Base-by-base conservation (phyloP, 2,113 vertebrate species). In the Prunella fulvescens region DNA sequence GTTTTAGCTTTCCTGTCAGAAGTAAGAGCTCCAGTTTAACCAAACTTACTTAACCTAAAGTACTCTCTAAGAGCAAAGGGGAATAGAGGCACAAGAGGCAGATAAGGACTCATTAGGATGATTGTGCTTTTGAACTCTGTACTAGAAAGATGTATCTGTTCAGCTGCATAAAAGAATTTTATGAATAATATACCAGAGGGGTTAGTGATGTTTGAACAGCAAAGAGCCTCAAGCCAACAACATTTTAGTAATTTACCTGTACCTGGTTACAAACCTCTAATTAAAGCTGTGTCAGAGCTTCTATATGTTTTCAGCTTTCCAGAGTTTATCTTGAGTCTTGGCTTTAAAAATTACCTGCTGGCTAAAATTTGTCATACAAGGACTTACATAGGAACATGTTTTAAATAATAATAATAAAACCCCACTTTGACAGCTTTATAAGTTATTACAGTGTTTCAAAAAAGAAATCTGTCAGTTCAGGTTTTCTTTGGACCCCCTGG, bases 381-480 rank as follows among this genome's bases (percentile, higher is more conserved):
- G 69, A 76, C 73, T 93, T 87, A 81, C n/a, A 78, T 7, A 72
- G n/a, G 53, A 88, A 35, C 20, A 24, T 50, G 19, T 86, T 93
- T 83, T 78, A 94, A 95, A 90, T 94, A 93, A 90, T 39, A 92
- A 86, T 35, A 91, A 92, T 74, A 84, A 91, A 80, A 26, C 14
- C 1, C 11, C 56, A 67, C 64, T 92, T 60, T 92, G 95, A 96
- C 95, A 94, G 72, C 67, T 95, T 92, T 93, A 65, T 94, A 81
- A 93, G 72, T 83, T 92, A 86, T 83, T 92, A 86, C 7, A 39
- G 56, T 33, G 31, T 83, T 94, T 97, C 62, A 67, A 25, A 92
- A 81, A 92, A 86, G 84, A 78, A 95, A 95, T 67, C 67, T 94
- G 82, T 95, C 94, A 86, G 64, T 90, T 92, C 37, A 81, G 64